Percentiles rank a stretch among this genome's conserved stretches.
phyloP scores from a whole-genome alignment of 2,888 invertebrate species.

The Laspeyria flexula region DNA sequence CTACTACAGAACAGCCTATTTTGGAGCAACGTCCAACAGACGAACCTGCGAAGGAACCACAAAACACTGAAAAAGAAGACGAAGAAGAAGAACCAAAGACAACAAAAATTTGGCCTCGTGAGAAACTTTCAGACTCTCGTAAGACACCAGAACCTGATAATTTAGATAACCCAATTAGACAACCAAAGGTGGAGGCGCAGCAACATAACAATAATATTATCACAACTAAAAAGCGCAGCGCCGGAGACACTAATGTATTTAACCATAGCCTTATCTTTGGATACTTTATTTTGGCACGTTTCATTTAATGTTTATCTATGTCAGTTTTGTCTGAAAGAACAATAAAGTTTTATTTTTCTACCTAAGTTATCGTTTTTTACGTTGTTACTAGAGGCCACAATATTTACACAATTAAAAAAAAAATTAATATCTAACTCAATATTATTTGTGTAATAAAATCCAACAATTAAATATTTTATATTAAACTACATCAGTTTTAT shows the following conservation, averaged over 20 bases:
- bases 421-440: no score
- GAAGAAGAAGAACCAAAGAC: conserved; percentile 4
- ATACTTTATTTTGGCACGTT: conserved; percentile 47
- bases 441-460: no score
- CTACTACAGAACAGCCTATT: background rate
- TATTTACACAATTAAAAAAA: no score
- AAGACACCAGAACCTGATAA: conserved; percentile 36
- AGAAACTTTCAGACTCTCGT: conserved; percentile 31
- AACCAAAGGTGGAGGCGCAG: conserved; percentile 52
- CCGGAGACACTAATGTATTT: conserved; percentile 35
- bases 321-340: conserved; percentile 32
- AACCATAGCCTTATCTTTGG: conserved; percentile 45
- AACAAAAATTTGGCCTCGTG: conserved; percentile 48
- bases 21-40: background rate
- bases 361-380: no score
- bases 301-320: conserved; percentile 46
- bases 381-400: no score
- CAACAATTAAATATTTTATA: no score
- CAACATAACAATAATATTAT: conserved; percentile 29
- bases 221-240: conserved; percentile 22
- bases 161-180: conserved; percentile 34
- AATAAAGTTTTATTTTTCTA: conserved; percentile 33
- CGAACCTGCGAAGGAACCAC: no score
- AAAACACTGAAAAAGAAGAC: no score
- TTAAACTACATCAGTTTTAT: no score